Evolutionary conservation across 2,888 invertebrate genomes (phyloP).

Genomic region (Trissoscelio sp.): DNA sequence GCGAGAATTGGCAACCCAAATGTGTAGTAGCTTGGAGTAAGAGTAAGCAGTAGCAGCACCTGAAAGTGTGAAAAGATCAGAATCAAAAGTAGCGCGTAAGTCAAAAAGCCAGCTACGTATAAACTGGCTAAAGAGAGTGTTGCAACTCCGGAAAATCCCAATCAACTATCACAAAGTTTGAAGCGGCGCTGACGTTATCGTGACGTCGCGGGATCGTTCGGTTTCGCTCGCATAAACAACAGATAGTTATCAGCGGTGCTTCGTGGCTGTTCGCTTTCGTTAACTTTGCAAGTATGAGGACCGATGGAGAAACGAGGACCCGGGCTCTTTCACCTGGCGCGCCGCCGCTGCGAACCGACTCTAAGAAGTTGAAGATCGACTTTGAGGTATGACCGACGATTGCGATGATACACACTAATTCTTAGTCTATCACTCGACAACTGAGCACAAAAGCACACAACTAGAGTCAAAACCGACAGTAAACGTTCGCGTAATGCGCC

Average conservation of each 20-base stretch:
- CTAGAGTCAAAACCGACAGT: no score
- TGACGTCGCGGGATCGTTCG: conserved; percentile 43
- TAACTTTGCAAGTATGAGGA: neutral
- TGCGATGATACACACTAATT: no score
- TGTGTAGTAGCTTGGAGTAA: conserved; percentile 2
- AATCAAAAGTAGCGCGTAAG: no score
- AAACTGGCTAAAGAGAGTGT: no score
- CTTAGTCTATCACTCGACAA: neutral
- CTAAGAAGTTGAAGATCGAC: conserved; percentile 69
- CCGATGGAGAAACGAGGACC: conserved; percentile 61
- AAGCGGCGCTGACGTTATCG: conserved; percentile 47
- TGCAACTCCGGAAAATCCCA: neutral
- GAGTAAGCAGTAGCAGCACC: neutral
- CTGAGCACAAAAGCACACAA: no score
- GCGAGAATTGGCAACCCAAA: conserved; percentile 41
- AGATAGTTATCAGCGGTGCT: conserved; percentile 44
- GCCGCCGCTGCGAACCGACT: conserved; percentile 40
- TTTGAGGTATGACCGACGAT: conserved; percentile 72
- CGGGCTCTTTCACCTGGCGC: conserved; percentile 84
- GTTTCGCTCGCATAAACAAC: conserved; percentile 39
- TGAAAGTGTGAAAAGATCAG: neutral
- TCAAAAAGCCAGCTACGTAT: neutral
- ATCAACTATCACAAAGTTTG: conserved; percentile 1
- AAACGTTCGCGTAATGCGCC: neutral
- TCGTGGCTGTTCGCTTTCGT: neutral